These are phyloP conservation scores for Acanthurus tractus DNA, from an alignment of 2,797 vertebrate species.

Conservation along the genomic window DNA sequence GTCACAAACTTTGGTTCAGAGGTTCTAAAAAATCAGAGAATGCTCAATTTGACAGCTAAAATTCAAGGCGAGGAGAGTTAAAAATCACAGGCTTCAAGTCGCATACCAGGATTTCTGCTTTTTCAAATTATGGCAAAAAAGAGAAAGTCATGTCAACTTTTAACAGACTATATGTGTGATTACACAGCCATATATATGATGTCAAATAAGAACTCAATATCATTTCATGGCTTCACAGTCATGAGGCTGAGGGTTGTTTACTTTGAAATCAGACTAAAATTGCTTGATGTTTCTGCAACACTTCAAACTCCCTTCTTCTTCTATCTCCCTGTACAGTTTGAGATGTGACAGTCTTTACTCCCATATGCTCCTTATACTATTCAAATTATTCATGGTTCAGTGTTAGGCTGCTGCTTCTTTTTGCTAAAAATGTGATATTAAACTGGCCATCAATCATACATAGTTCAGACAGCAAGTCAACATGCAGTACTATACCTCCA, in stretches of 20 bases:
- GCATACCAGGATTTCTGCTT: slow-evolving; percentile 16
- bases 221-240: neutral
- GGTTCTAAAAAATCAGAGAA: slow-evolving; percentile 47
- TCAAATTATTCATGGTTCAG: neutral
- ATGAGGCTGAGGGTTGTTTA: neutral
- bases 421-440: slow-evolving; percentile 26
- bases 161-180: slow-evolving; percentile 9
- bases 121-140: slow-evolving; percentile 17
- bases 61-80: slow-evolving; percentile 31
- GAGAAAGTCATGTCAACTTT: slow-evolving; percentile 13
- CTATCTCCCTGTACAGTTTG: slow-evolving; percentile 7
- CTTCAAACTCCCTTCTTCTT: slow-evolving; percentile 31
- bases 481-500: neutral
- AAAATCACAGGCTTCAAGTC: slow-evolving; percentile 22
- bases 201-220: slow-evolving; percentile 4
- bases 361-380: slow-evolving; percentile 25
- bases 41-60: slow-evolving; percentile 47
- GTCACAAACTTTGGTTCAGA: slow-evolving; percentile 65
- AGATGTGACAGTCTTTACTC: slow-evolving; percentile 52
- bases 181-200: neutral
- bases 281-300: slow-evolving; percentile 20
- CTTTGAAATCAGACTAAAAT: slow-evolving; percentile 36
- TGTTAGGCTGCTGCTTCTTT: slow-evolving; percentile 34
- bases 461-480: neutral
- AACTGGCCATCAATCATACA: neutral